Evolutionary conservation across 2,888 invertebrate genomes (phyloP).

Genomic region (Apeira syringaria): DNA sequence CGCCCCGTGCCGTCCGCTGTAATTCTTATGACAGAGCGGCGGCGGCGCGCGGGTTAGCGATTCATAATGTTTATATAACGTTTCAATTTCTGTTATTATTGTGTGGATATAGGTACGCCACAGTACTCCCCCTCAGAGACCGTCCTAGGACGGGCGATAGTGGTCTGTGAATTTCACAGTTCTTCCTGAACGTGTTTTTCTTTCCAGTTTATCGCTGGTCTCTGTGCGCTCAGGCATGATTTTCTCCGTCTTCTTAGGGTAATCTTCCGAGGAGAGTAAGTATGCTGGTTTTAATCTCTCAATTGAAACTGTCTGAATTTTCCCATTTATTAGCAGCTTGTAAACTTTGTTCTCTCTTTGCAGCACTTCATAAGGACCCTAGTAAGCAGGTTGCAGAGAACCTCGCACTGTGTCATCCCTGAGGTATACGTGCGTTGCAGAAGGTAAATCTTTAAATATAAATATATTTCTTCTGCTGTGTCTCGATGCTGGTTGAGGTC

Average conservation of each 20-base stretch:
- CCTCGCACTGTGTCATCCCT: constrained; percentile 17
- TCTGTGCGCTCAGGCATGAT: neutral
- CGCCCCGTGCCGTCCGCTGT: no score
- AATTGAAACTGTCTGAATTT: neutral
- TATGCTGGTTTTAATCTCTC: neutral
- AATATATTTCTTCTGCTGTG: neutral
- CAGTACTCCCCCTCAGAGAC: no score
- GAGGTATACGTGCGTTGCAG: constrained; percentile 14
- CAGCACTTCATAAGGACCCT: constrained; percentile 12
- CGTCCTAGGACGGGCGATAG: neutral
- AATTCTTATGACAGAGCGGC: no score
- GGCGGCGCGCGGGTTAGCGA: no score
- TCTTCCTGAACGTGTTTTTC: neutral
- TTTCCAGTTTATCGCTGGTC: no score
- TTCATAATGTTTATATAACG: no score
- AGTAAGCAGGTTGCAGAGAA: constrained; percentile 19
- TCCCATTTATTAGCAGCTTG: no score
- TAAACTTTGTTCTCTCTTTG: no score
- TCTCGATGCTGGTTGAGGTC: constrained; percentile 2
- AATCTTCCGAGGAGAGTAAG: neutral
- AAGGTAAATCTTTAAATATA: neutral
- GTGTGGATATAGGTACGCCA: no score
- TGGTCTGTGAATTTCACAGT: neutral
- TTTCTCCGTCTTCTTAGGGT: neutral
- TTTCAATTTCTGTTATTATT: no score